Evolutionary conservation across 2,797 vertebrate genomes (phyloP).

Genomic region (Sarcophilus harrisii): DNA sequence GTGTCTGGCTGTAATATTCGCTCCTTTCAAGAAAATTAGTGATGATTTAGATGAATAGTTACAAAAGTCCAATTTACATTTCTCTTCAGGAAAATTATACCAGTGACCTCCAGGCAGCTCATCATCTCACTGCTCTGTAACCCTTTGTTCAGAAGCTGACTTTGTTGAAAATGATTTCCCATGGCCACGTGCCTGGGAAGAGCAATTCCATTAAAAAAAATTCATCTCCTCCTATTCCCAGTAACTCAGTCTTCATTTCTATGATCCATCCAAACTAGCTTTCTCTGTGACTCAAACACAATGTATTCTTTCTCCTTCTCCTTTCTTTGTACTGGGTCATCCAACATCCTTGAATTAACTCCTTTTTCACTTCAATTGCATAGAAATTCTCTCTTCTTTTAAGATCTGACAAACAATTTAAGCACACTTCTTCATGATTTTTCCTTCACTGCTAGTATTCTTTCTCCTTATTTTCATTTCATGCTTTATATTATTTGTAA

Average conservation of each 20-base stretch:
- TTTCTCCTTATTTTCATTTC: not conserved
- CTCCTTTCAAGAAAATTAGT: constrained; percentile 53
- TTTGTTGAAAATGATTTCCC: constrained; percentile 1
- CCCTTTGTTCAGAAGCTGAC: not conserved
- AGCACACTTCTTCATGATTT: not conserved
- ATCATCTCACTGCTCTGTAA: constrained; percentile 42
- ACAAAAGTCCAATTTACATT: constrained; percentile 56
- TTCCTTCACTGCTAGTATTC: not conserved
- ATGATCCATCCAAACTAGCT: not conserved
- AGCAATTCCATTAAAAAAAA: constrained; percentile 41
- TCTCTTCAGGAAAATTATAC: constrained; percentile 58
- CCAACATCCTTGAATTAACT: not conserved
- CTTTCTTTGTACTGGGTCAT: not conserved
- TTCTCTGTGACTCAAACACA: not conserved
- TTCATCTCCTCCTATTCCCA: constrained; percentile 11
- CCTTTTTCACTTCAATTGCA: not conserved
- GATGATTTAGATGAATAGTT: constrained; percentile 59
- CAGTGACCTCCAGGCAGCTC: constrained; percentile 33
- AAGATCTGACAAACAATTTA: not conserved
- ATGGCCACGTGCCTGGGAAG: constrained; percentile 27
- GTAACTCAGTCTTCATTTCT: constrained; percentile 14
- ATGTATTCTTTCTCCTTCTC: not conserved
- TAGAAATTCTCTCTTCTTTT: not conserved
- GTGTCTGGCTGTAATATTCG: constrained; percentile 25
- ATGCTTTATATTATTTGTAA: too few relatives aligned